A percentile compares a stretch with the other conserved stretches of the same genome.
Evolutionary conservation across 2,797 vertebrate genomes (phyloP).

Genomic region (Chaunax sp.): DNA sequence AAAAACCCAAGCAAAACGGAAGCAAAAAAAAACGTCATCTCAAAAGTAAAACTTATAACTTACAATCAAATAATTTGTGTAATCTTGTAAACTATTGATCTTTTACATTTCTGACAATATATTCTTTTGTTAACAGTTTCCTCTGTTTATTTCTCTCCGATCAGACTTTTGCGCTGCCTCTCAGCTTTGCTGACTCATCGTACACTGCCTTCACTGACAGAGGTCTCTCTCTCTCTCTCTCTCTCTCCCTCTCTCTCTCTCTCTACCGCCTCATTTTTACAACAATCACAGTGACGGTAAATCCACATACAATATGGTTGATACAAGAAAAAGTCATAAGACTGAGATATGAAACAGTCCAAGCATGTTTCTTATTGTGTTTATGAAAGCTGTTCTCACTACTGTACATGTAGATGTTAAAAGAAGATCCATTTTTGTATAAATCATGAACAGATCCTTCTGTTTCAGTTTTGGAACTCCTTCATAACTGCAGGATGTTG

Average conservation of each 20-base stretch:
- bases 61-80: too few species aligned
- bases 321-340: background rate
- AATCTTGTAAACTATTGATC: too few species aligned
- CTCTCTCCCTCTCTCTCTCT: too few species aligned
- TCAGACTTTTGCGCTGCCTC: too few species aligned
- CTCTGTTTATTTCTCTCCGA: too few species aligned
- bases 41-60: too few species aligned
- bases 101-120: too few species aligned
- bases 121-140: too few species aligned
- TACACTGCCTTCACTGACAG: constrained; percentile 29
- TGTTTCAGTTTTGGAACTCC: background rate
- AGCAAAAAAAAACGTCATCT: too few species aligned
- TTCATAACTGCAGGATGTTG: background rate
- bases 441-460: background rate
- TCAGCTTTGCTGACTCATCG: too few species aligned
- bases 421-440: background rate
- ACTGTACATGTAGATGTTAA: background rate
- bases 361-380: background rate
- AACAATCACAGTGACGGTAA: constrained; percentile 36
- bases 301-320: background rate
- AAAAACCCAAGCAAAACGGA: too few species aligned
- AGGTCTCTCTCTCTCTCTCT: too few species aligned
- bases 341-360: background rate
- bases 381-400: background rate
- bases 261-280: constrained; percentile 28